These are phyloP conservation scores for Cephus nigrinus DNA, from an alignment of 2,888 invertebrate genomes.

Conservation along the genomic window DNA sequence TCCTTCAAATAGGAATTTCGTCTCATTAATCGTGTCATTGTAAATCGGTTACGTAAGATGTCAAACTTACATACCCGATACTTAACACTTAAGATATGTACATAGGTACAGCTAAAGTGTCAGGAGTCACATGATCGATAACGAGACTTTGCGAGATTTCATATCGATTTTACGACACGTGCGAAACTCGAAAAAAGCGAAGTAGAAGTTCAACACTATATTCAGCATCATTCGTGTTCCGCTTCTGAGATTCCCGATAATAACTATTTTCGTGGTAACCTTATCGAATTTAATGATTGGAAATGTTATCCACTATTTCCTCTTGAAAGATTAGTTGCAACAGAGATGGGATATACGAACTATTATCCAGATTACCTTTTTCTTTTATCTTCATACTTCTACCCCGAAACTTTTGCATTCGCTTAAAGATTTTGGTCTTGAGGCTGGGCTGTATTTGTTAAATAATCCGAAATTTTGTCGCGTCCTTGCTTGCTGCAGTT, in stretches of 20 bases:
- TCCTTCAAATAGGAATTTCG: neutral
- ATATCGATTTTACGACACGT: neutral
- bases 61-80: neutral
- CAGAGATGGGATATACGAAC: neutral
- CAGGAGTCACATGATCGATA: constrained; percentile 34
- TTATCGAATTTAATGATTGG: neutral
- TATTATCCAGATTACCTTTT: neutral
- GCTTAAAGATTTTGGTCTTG: too few relatives aligned
- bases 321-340: neutral
- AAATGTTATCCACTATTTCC: neutral
- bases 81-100: constrained; percentile 27
- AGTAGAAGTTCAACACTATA: neutral
- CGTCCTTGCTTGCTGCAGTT: too few relatives aligned
- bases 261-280: neutral
- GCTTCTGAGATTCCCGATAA: neutral
- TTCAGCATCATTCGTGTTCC: neutral
- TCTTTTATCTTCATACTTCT: neutral
- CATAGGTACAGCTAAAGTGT: constrained; percentile 33
- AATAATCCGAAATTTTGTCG: too few relatives aligned
- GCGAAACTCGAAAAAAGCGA: too few relatives aligned
- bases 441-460: too few relatives aligned
- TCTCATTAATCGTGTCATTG: neutral
- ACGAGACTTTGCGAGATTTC: constrained; percentile 11
- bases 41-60: neutral
- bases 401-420: neutral